Conservation (phyloP, 2,888 invertebrate genomes). For the Strigamia transsilvanica region DNA sequence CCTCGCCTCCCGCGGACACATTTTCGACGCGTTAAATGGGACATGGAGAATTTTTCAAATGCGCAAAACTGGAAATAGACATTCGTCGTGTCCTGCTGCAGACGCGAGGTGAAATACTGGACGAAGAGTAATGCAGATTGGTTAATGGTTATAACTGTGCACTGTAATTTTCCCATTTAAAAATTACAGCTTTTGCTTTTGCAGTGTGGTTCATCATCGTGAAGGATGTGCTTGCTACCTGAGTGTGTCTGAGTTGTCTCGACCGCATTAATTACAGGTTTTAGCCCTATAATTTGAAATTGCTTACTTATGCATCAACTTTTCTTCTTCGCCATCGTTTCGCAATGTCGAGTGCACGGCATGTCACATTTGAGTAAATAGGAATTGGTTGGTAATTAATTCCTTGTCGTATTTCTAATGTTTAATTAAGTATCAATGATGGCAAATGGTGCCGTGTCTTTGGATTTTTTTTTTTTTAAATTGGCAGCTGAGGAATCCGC, state of each 20-base stretch:
- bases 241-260: neutral
- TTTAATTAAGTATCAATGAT: neutral
- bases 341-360: neutral
- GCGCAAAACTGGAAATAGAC: neutral
- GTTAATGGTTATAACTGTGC: neutral
- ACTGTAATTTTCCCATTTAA: constrained; percentile 31
- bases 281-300: neutral
- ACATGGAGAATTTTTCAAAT: neutral
- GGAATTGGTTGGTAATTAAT: neutral
- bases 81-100: neutral
- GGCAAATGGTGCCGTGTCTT: neutral
- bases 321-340: neutral
- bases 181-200: constrained; percentile 27
- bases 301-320: neutral
- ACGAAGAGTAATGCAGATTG: neutral
- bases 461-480: neutral
- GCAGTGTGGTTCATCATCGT: constrained; percentile 18
- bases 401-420: neutral
- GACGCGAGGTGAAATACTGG: too few species aligned
- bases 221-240: constrained; percentile 24
- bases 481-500: neutral
- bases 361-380: neutral
- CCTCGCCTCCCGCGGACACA: neutral
- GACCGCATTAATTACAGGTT: constrained; percentile 25
- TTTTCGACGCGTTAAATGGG: neutral